phyloP scores from a whole-genome alignment of 2,888 invertebrate species.

The Lepidocyrtinus sp. region DNA sequence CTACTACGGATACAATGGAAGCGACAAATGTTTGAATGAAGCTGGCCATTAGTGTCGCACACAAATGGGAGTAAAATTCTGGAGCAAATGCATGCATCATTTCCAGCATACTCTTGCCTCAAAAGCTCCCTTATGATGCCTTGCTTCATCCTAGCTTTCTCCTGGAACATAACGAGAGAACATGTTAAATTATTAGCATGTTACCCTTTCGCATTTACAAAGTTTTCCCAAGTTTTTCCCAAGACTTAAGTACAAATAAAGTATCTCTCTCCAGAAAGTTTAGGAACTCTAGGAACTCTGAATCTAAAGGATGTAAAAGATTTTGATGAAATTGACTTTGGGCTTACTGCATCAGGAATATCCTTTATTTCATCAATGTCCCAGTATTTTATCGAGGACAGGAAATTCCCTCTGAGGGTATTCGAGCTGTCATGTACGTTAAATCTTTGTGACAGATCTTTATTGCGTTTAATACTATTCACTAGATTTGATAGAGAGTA shows the following conservation, averaged over 20 bases:
- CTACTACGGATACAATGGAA: slow-evolving; percentile 33
- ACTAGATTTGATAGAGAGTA: too few species aligned
- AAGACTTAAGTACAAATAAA: too few species aligned
- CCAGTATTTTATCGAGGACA: slow-evolving; percentile 37
- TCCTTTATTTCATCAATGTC: slow-evolving; percentile 17
- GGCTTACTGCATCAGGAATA: slow-evolving; percentile 27
- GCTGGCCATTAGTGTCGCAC: slow-evolving; percentile 43
- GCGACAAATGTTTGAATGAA: slow-evolving; percentile 41
- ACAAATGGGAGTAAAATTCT: slow-evolving; percentile 36
- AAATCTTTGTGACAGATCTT: neutral
- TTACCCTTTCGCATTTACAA: neutral
- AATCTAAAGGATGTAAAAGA: too few species aligned
- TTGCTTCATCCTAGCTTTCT: slow-evolving; percentile 25
- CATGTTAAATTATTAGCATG: neutral
- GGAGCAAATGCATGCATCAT: slow-evolving; percentile 19
- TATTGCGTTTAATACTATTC: neutral
- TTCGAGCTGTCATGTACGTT: neutral
- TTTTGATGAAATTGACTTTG: too few species aligned
- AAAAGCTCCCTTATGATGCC: slow-evolving; percentile 29
- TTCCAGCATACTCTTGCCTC: neutral
- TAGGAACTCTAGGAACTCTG: too few species aligned
- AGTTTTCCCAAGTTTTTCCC: too few species aligned
- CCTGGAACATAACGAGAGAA: slow-evolving; percentile 13
- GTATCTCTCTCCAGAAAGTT: too few species aligned
- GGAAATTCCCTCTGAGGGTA: slow-evolving; percentile 1